Base-by-base conservation (phyloP, 2,888 invertebrate species). In the Agonum fuliginosum region DNA sequence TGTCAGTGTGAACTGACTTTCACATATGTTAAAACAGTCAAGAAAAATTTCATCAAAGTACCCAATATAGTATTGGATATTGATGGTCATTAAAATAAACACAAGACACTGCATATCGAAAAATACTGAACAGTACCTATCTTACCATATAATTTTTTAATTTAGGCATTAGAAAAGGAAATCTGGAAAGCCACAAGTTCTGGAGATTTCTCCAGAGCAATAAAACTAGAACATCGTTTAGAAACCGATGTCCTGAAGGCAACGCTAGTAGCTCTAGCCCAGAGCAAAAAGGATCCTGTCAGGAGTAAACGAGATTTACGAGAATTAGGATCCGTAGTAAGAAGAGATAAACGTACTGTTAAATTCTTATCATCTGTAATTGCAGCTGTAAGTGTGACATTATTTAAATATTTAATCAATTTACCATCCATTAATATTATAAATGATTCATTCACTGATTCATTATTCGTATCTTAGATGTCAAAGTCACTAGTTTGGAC, bases 131-230 rank as follows among this genome's bases (percentile, higher is more conserved):
- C n/a, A n/a, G n/a, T 41, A 41, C 14, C 1, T 41, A 2, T n/a
- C 41, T 1, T 3, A 41, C n/a, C 41, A 1, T 41, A 41, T 3
- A 41, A 1, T 43, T 1, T 2, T n/a, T 43, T 1, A 10, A 5
- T 12, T 5, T 62, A 76, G 76, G 19, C 30, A 10, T 12, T 76
- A 34, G 76, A 76, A 76, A 67, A 67, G 48, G 67, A 76, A 67
- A 69, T 76, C 10, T 69, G 76, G 67, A 67, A 76, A 24, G 67
- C 76, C 8, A 67, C 69, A 0, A 67, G 48, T 24, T 27, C 10
- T n/a, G 76, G 76, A 17, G 37, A 76, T 14, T 46, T 76, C 1
- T 17, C 34, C 12, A 48, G 12, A 76, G 76, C 76, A 10, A 10
- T 76, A 5, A 67, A 37, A 30, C 34, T 76, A n/a, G 67, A 76